Evolutionary conservation across 2,888 invertebrate species (phyloP).

Genomic region (Ypsolopha scabrella): DNA sequence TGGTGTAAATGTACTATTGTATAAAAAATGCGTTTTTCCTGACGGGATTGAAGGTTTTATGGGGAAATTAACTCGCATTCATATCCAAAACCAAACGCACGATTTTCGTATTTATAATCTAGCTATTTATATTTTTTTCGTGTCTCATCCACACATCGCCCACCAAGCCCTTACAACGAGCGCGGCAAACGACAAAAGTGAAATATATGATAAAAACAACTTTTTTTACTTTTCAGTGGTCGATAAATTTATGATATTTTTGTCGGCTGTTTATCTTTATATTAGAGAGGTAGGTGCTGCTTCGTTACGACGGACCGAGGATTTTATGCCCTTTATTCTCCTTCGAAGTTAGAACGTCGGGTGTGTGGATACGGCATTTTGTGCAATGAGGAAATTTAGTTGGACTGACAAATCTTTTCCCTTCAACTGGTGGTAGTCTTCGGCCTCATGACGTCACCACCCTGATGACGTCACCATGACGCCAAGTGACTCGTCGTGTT

Average conservation of each 20-base stretch:
- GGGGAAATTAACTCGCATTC: too few relatives aligned
- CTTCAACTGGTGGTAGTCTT: too few relatives aligned
- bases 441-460: too few relatives aligned
- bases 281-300: not conserved
- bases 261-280: slow-evolving; percentile 48
- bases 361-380: slow-evolving; percentile 1
- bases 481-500: too few relatives aligned
- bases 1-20: too few relatives aligned
- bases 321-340: slow-evolving; percentile 14
- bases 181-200: slow-evolving; percentile 46
- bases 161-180: slow-evolving; percentile 7
- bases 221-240: slow-evolving; percentile 49
- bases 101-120: too few relatives aligned
- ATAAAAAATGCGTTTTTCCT: too few relatives aligned
- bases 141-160: slow-evolving; percentile 23
- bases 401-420: not conserved
- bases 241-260: slow-evolving; percentile 52
- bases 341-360: not conserved
- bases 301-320: slow-evolving; percentile 3
- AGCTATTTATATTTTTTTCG: too few relatives aligned
- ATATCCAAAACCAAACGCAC: too few relatives aligned
- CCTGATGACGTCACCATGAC: too few relatives aligned
- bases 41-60: too few relatives aligned
- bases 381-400: too few relatives aligned
- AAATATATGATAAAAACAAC: slow-evolving; percentile 53